Evolutionary conservation across 2,113 vertebrate species (phyloP), one percentile per base, ranked within the genome.

Genomic region (Microtus montanus): DNA sequence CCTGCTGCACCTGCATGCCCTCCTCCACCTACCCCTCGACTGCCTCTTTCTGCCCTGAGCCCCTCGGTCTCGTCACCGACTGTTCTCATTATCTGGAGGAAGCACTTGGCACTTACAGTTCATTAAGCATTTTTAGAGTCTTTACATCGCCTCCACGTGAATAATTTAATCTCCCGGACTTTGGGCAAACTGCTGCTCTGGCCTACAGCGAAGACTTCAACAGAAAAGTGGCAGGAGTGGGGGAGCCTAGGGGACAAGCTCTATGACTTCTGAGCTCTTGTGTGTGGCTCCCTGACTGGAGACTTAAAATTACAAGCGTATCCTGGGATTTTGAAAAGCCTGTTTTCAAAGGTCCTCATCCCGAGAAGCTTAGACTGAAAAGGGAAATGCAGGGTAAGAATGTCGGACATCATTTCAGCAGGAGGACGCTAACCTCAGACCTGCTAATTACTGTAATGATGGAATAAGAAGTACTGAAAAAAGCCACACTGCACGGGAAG

Each of bases 151-250:
- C 79, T 90, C 71, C 52, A 17, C 79, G 77, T 85, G 71, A 95
- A 91, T 86, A 83, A 92, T 92, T 96, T 88, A 64, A 82, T 94
- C 66, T 94, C 61, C 61, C 44, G 66, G 86, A 90, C 80, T 94
- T 94, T n/a, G 52, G 73, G 88, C 64, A 94, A 92, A 82, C 41
- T 88, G 22, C 61, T 73, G 4, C 61, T 85, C 41, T 49, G 66
- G 33, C 14, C 87, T 73, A 20, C 19, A 90, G 87, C 66, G 64
- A 54, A 64, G 68, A 90, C 11, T 19, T 87, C 80, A 75, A 86
- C 10, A 77, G 86, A 14, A 61, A 91, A 58, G 1, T 35, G 30
- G 47, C 58, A 87, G 28, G 71, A 38, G 5, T 12, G 22, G n/a
- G 28, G 41, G 54, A 86, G 8, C 20, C n/a, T 38, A 22, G 49